Base-by-base conservation (phyloP, 2,797 vertebrate genomes). In the Acanthurus lineatus region DNA sequence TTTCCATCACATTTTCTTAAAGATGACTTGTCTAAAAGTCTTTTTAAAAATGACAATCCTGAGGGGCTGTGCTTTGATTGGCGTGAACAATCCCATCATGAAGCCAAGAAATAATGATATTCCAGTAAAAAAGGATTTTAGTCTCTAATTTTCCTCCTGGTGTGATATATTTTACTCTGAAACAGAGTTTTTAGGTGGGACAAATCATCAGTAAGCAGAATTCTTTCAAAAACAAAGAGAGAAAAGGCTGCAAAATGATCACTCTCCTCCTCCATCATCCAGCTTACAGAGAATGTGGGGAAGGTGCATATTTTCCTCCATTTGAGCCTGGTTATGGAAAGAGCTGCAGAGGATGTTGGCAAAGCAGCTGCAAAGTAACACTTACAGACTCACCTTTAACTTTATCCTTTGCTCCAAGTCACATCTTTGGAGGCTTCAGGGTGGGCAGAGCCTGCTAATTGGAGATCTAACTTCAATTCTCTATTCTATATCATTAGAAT, bases 1-100 rank as follows among this genome's bases (percentile, higher is more conserved):
- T 69, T 61, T 67, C 52, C n/a, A 8, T 51, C 63, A 67, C 28
- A 48, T 72, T 44, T 15, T 56, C 58, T 74, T 35, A 63, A 77
- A 64, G 54, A 67, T 49, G 15, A 25, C 38, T 54, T 67, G 20
- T 69, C 35, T 66, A 22, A 71, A 76, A 49, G 42, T 73, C 12
- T 57, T 25, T 60, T 16, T 79, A 62, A 15, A 59, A 7, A 19
- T 56, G 20, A 65, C 65, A 71, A 68, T 70, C 17, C 16, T 14
- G 17, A 38, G 32, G 22, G 44, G 12, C 54, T 53, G 56, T 17
- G 28, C 14, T 17, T 6, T 54, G 40, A 28, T 28, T 28, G 19
- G 38, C 32, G 42, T 56, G 11, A 69, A 47, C 4, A 1, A 22
- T 32, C 51, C 17, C 4, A 57, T 57, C 7, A 38, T 38, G 19